A percentile compares a stretch with the other conserved stretches of the same genome.
Conservation (phyloP, 2,888 invertebrate species). For the Tuta absoluta region DNA sequence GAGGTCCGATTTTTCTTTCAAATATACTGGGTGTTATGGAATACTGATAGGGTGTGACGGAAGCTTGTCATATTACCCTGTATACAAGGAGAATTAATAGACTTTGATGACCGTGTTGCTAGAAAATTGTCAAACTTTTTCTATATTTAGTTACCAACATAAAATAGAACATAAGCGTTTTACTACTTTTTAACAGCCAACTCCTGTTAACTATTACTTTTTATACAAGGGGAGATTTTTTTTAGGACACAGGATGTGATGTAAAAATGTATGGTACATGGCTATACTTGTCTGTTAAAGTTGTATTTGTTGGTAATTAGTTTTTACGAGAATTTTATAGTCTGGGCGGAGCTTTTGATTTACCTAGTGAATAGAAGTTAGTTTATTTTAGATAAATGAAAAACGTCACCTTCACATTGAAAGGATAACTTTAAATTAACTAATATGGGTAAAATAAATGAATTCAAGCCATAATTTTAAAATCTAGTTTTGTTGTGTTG, state of each 20-base stretch:
- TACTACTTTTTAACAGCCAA: conserved; percentile 43
- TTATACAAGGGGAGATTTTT: not conserved
- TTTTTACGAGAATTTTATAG: conserved; percentile 40
- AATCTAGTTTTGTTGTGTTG: too few species aligned
- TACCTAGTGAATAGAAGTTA: not conserved
- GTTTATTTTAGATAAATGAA: too few species aligned
- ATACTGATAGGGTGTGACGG: too few species aligned
- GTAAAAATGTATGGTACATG: conserved; percentile 24
- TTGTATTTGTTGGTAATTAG: conserved; percentile 34
- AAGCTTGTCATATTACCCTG: too few species aligned
- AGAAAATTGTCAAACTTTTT: not conserved
- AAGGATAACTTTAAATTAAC: too few species aligned
- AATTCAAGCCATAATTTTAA: too few species aligned
- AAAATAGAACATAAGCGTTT: conserved; percentile 33
- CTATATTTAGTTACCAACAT: not conserved
- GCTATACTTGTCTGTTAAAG: conserved; percentile 12
- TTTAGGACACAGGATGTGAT: conserved; percentile 39
- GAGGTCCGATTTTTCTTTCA: too few species aligned
- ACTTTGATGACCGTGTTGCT: too few species aligned
- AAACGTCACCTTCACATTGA: too few species aligned
- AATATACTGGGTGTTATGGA: too few species aligned
- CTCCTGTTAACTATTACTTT: not conserved
- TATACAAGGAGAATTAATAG: too few species aligned
- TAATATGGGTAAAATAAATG: too few species aligned
- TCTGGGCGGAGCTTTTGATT: not conserved